phyloP scores from a whole-genome alignment of 2,888 invertebrate species.

The Drosophila incognita region DNA sequence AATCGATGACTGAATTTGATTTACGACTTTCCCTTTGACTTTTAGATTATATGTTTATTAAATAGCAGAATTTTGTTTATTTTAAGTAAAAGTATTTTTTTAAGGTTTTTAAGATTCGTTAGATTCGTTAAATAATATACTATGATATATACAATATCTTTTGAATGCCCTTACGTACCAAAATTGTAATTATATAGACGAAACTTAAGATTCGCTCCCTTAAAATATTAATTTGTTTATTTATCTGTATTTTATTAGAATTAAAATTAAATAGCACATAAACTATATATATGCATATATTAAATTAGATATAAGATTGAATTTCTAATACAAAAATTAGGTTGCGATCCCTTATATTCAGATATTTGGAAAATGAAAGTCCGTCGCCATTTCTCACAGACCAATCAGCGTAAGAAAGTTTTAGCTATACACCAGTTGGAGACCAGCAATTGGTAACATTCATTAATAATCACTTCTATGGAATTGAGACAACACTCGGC shows the following conservation, averaged over 20 bases:
- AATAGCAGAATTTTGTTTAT: not conserved
- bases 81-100: not conserved
- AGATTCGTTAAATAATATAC: not conserved
- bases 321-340: not conserved
- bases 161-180: not conserved
- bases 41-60: not conserved
- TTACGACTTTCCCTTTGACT: not conserved
- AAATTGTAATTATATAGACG: not conserved
- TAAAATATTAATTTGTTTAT: no score
- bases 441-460: constrained; percentile 26
- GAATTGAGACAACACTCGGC: constrained; percentile 73
- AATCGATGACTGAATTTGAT: not conserved
- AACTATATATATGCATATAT: not conserved
- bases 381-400: constrained; percentile 24
- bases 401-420: constrained; percentile 1
- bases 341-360: not conserved
- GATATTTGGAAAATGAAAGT: not conserved
- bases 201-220: not conserved
- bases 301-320: not conserved
- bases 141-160: not conserved
- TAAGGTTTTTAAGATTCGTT: not conserved
- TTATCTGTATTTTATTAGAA: no score
- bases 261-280: not conserved
- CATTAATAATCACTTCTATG: constrained; percentile 69
- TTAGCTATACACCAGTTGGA: constrained; percentile 32